A percentile compares a stretch with the other conserved stretches of the same genome.
Conservation (phyloP, 2,797 vertebrate species). For the Melanogrammus aeglefinus region DNA sequence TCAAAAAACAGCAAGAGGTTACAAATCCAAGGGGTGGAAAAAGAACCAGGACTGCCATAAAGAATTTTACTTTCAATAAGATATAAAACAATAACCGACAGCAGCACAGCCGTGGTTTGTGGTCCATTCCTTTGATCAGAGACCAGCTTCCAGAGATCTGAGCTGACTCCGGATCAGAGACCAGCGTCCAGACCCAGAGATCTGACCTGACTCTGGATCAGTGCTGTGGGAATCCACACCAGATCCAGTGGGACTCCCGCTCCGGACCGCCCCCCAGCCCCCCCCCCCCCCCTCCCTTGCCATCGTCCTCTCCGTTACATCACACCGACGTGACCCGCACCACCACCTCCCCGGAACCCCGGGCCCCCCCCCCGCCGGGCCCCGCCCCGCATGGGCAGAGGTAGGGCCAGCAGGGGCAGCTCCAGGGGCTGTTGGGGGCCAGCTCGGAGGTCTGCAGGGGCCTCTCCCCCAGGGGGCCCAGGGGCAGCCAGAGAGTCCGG, state of each 20-base stretch:
- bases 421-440: conserved; percentile 65
- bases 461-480: conserved; percentile 66
- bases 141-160: neutral
- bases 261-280: neutral
- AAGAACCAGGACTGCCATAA: neutral
- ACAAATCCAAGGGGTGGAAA: neutral
- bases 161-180: too few relatives aligned
- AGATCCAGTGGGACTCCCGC: neutral
- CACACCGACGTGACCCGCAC: conserved; percentile 89
- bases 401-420: conserved; percentile 79
- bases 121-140: too few relatives aligned
- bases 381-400: conserved; percentile 69
- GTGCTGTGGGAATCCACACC: neutral
- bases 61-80: neutral
- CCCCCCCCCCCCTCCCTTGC: too few relatives aligned
- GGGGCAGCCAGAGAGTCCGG: conserved; percentile 80
- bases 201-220: neutral
- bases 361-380: conserved; percentile 73
- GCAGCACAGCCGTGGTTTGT: neutral
- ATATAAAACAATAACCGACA: neutral
- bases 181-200: neutral
- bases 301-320: conserved; percentile 20
- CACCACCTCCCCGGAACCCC: conserved; percentile 83
- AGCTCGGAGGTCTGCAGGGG: conserved; percentile 80
- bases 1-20: neutral